These are phyloP conservation scores for Acronicta aceris DNA, from an alignment of 2,888 invertebrate species.

Conservation along the genomic window DNA sequence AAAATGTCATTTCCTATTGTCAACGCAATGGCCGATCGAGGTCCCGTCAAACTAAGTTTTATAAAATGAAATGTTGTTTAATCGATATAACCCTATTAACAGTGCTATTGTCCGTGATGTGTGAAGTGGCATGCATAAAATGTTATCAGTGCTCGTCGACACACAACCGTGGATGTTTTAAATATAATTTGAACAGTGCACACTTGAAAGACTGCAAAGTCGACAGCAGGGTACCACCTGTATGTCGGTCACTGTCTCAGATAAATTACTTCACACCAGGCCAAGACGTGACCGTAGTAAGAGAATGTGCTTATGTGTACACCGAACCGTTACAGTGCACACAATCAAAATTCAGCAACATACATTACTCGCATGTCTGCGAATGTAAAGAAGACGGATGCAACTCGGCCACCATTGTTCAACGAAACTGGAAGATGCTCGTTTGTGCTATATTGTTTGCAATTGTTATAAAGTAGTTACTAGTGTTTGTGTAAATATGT, in stretches of 20 bases:
- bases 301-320: slow-evolving; percentile 81
- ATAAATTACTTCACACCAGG: slow-evolving; percentile 73
- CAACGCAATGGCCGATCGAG: slow-evolving; percentile 15
- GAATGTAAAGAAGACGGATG: slow-evolving; percentile 79
- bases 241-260: slow-evolving; percentile 77
- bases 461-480: slow-evolving; percentile 25
- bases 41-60: slow-evolving; percentile 19
- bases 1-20: slow-evolving; percentile 33
- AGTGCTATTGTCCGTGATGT: slow-evolving; percentile 57
- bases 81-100: slow-evolving; percentile 30
- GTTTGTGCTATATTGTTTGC: slow-evolving; percentile 21
- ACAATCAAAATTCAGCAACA: slow-evolving; percentile 71
- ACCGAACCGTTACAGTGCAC: slow-evolving; percentile 65
- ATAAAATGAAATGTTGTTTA: slow-evolving; percentile 60
- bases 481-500: slow-evolving; percentile 37
- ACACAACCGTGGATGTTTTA: slow-evolving; percentile 67
- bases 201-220: slow-evolving; percentile 70
- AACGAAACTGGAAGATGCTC: slow-evolving; percentile 24
- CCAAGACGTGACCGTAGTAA: slow-evolving; percentile 70
- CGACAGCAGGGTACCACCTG: slow-evolving; percentile 51
- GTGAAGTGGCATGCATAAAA: slow-evolving; percentile 63
- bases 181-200: slow-evolving; percentile 65
- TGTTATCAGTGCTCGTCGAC: slow-evolving; percentile 80
- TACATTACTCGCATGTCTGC: slow-evolving; percentile 78
- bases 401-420: slow-evolving; percentile 61